These are phyloP conservation scores for Pharmacophagus antenor DNA, from an alignment of 2,888 invertebrate genomes.

Conservation along the genomic window DNA sequence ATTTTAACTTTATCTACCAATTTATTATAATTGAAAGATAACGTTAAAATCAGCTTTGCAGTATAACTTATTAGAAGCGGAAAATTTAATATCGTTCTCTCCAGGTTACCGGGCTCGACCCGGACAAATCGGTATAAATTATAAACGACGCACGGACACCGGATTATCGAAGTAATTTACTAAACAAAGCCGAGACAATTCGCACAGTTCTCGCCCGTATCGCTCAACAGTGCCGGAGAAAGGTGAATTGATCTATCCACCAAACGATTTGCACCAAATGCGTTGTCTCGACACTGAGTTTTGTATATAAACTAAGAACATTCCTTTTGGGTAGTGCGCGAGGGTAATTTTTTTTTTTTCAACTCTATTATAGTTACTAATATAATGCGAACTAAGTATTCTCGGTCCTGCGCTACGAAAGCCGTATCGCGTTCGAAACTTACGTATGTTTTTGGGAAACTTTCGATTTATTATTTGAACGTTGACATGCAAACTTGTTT, in stretches of 20 bases:
- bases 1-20: neutral
- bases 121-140: too few relatives aligned
- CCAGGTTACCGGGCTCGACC: neutral
- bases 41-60: neutral
- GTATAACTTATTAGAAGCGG: neutral
- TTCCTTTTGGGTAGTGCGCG: slow-evolving; percentile 68
- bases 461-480: neutral
- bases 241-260: neutral
- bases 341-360: slow-evolving; percentile 46
- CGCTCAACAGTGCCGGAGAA: too few relatives aligned
- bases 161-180: too few relatives aligned
- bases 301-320: slow-evolving; percentile 59
- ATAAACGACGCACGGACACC: too few relatives aligned
- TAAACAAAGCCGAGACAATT: too few relatives aligned
- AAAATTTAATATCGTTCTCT: neutral
- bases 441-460: too few relatives aligned
- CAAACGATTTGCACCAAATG: slow-evolving; percentile 10
- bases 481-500: neutral
- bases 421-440: too few relatives aligned
- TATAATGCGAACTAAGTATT: slow-evolving; percentile 45
- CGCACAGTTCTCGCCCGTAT: too few relatives aligned
- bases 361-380: slow-evolving; percentile 55
- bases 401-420: slow-evolving; percentile 47
- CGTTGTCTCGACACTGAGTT: slow-evolving; percentile 32
- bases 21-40: neutral